Conservation (phyloP, 2,888 invertebrate species). For the Allygus modestus region DNA sequence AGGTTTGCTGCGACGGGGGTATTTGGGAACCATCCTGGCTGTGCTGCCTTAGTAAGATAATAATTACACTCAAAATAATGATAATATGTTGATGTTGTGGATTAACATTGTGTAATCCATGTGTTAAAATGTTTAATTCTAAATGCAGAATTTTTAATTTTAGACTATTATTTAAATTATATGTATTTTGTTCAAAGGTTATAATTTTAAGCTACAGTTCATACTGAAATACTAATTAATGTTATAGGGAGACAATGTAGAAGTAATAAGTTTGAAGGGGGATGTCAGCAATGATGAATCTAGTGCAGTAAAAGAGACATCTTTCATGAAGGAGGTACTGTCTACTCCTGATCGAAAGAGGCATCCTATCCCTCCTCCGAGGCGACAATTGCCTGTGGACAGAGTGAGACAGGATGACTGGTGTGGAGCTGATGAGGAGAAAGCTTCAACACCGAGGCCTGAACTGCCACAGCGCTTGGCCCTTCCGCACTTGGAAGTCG, state of each 20-base stretch:
- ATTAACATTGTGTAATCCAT: too few relatives aligned
- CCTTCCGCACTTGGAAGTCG: background rate
- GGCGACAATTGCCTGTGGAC: background rate
- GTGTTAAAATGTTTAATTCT: too few relatives aligned
- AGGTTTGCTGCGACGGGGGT: too few relatives aligned
- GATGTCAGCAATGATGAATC: constrained; percentile 22
- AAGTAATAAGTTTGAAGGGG: constrained; percentile 26
- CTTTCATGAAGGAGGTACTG: background rate
- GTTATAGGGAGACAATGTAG: constrained; percentile 23
- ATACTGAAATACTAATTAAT: too few relatives aligned
- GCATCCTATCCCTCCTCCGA: constrained; percentile 24
- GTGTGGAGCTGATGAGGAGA: constrained; percentile 29
- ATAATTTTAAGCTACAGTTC: too few relatives aligned
- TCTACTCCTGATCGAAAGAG: background rate
- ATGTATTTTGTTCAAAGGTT: too few relatives aligned
- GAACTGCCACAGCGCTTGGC: constrained; percentile 5
- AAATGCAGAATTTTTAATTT: too few relatives aligned
- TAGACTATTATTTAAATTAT: too few relatives aligned
- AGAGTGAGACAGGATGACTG: constrained; percentile 15
- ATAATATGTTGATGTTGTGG: too few relatives aligned
- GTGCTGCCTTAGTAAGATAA: too few relatives aligned
- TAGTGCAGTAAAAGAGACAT: background rate
- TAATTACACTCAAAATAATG: too few relatives aligned
- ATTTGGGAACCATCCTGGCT: too few relatives aligned
- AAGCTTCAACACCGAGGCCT: background rate